Evolutionary conservation across 2,888 invertebrate species (phyloP).

Genomic region (Cosmia trapezina): DNA sequence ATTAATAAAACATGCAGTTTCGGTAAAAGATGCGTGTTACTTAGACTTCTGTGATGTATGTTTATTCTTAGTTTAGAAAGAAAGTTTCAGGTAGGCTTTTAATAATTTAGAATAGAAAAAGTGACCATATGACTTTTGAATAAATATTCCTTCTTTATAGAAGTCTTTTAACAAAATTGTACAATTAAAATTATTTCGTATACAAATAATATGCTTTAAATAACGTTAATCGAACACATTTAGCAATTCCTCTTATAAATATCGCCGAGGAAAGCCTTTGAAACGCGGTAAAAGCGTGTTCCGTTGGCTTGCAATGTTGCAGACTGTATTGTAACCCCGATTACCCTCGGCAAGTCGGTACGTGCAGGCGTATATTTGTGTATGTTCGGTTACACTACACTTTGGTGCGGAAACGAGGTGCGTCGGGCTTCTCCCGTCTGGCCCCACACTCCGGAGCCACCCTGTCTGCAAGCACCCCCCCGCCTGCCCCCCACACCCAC

Average conservation of each 20-base stretch:
- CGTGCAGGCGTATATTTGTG: conserved; percentile 73
- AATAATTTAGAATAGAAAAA: no score
- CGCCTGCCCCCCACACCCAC: conserved; percentile 68
- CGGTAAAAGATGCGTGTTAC: no score
- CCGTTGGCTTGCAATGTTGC: conserved; percentile 61
- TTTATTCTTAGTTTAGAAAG: not conserved
- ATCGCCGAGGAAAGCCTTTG: conserved; percentile 34
- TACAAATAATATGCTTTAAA: not conserved
- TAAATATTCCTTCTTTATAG: not conserved
- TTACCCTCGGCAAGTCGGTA: conserved; percentile 76
- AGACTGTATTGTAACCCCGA: conserved; percentile 76
- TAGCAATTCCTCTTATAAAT: conserved; percentile 20
- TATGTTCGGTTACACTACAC: conserved; percentile 74
- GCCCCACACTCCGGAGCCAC: conserved; percentile 83
- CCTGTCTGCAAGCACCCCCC: conserved; percentile 83
- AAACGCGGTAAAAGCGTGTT: conserved; percentile 46
- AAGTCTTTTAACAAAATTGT: not conserved
- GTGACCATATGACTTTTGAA: not conserved
- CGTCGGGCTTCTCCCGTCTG: conserved; percentile 88
- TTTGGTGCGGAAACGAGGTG: conserved; percentile 86
- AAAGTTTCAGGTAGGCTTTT: conserved; percentile 2
- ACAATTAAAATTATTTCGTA: not conserved
- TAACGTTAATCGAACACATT: conserved; percentile 4
- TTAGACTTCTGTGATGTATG: no score
- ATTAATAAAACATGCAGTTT: no score